A percentile compares a stretch with the other conserved stretches of the same genome.
Conservation (phyloP, 2,113 vertebrate species). For the Neofelis nebulosa region DNA sequence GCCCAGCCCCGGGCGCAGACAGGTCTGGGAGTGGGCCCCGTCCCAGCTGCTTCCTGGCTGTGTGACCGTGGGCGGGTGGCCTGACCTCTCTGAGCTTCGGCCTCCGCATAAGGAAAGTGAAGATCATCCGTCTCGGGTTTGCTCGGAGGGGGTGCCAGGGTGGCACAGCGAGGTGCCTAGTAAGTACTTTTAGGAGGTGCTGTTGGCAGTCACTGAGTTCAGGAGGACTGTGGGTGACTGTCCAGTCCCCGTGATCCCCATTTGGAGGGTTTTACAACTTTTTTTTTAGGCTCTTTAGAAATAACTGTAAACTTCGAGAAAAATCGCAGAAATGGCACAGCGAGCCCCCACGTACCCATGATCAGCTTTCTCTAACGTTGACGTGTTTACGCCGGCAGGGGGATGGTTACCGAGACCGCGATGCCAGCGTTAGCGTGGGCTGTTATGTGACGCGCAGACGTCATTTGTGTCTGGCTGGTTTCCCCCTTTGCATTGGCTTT, state of each 20-base stretch:
- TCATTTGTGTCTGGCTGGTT: neutral
- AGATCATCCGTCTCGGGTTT: neutral
- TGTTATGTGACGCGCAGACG: neutral
- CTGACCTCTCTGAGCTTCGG: neutral
- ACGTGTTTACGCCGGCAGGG: no score
- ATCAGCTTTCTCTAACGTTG: no score
- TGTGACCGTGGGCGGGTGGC: neutral
- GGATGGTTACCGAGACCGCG: no score
- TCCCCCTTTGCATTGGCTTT: neutral
- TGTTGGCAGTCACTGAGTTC: neutral
- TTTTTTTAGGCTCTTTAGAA: neutral
- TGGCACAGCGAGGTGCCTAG: no score
- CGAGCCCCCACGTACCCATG: neutral
- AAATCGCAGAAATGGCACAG: neutral
- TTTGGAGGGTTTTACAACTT: neutral
- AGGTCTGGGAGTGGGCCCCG: neutral
- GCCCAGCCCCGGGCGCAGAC: neutral
- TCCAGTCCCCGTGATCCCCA: neutral
- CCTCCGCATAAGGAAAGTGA: neutral
- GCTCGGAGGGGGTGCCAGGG: neutral
- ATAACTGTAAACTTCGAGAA: neutral
- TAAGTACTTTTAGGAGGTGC: neutral
- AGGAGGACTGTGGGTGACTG: neutral
- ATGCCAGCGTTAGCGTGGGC: fast-evolving
- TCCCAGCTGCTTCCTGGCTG: neutral